Conservation (phyloP, 1,140 invertebrate species). For the Pararge aegeria region DNA sequence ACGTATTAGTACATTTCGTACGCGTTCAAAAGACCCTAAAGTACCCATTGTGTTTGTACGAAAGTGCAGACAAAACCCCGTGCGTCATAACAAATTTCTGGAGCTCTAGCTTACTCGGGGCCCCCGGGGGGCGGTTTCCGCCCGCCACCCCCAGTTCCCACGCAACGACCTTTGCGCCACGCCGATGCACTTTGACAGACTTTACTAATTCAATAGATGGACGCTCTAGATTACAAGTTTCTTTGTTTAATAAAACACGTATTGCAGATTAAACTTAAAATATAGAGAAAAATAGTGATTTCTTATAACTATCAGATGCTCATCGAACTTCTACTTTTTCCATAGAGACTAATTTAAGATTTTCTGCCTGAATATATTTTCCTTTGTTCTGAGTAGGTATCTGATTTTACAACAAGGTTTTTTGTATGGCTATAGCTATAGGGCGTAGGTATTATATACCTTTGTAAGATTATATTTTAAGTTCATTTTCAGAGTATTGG, state of each 20-base stretch:
- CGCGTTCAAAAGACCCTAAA: slow-evolving; percentile 27
- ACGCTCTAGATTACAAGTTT: slow-evolving; percentile 46
- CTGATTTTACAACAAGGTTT: too few species aligned
- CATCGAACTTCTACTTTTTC: not conserved
- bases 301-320: not conserved
- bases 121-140: slow-evolving; percentile 41
- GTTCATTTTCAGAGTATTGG: too few species aligned
- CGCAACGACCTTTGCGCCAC: slow-evolving; percentile 76
- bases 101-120: slow-evolving; percentile 60
- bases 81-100: slow-evolving; percentile 78
- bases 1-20: slow-evolving; percentile 10
- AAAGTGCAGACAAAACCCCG: slow-evolving; percentile 60
- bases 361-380: not conserved
- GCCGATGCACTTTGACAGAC: slow-evolving; percentile 77
- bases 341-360: not conserved
- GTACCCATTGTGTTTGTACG: slow-evolving; percentile 40
- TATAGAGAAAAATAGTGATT: not conserved
- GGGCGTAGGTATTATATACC: not conserved
- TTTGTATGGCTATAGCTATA: too few species aligned
- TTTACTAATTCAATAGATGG: slow-evolving; percentile 78
- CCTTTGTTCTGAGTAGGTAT: not conserved
- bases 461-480: too few species aligned
- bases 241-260: slow-evolving; percentile 38
- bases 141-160: slow-evolving; percentile 59
- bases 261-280: not conserved